Percentiles rank a stretch among this genome's conserved stretches.
Conservation (phyloP, 2,113 vertebrate genomes). For the Erinaceus europaeus region DNA sequence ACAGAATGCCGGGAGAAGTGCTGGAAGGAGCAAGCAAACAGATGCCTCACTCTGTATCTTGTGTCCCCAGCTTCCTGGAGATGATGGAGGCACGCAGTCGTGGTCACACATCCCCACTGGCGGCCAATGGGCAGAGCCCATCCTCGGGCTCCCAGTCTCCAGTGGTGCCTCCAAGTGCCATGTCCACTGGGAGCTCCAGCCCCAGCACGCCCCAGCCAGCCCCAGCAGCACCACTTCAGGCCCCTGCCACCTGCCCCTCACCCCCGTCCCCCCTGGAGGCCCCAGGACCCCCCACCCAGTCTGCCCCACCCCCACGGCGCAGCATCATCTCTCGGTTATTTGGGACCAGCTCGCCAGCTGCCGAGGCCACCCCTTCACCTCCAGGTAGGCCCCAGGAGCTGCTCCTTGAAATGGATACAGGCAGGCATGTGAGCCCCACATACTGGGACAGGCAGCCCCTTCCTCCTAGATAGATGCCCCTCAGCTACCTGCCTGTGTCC, state of each 20-base stretch:
- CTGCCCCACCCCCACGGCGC: conserved; percentile 76
- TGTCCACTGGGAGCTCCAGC: conserved; percentile 92
- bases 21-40: too few relatives aligned
- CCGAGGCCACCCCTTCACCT: conserved; percentile 76
- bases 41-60: too few relatives aligned
- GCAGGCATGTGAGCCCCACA: too few relatives aligned
- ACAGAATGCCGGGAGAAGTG: too few relatives aligned
- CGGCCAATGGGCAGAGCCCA: conserved; percentile 92
- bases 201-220: conserved; percentile 89
- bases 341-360: conserved; percentile 74
- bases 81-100: conserved; percentile 92
- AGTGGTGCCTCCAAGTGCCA: conserved; percentile 84
- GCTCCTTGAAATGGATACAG: neutral
- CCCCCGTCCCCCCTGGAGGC: conserved; percentile 63
- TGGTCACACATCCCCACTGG: conserved; percentile 83
- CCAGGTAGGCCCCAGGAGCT: conserved; percentile 81
- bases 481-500: too few relatives aligned
- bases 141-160: conserved; percentile 96
- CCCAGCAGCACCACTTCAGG: conserved; percentile 66
- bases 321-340: conserved; percentile 94
- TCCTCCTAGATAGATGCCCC: too few relatives aligned
- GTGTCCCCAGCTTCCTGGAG: conserved; percentile 90
- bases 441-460: too few relatives aligned
- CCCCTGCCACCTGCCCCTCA: conserved; percentile 67
- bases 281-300: neutral